Conservation (phyloP, 2,113 vertebrate species). For the Halichoeres trimaculatus region DNA sequence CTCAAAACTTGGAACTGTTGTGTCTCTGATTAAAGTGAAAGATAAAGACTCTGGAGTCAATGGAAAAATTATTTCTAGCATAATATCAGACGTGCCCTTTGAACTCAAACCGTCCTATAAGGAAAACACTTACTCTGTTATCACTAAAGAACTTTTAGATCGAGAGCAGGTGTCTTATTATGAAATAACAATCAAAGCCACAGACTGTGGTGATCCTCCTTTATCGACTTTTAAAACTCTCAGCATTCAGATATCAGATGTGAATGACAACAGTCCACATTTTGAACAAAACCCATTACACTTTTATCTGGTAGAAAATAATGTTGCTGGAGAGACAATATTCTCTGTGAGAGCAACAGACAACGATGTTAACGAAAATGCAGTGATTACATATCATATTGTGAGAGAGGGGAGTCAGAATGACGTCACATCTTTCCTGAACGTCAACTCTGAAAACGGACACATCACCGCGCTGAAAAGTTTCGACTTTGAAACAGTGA, state of each 20-base stretch:
- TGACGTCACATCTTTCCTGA: constrained; percentile 44
- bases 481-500: constrained; percentile 71
- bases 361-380: constrained; percentile 66
- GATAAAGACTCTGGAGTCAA: constrained; percentile 69
- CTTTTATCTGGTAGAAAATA: constrained; percentile 73
- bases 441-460: constrained; percentile 69
- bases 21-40: constrained; percentile 55
- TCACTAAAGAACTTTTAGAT: constrained; percentile 70
- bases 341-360: constrained; percentile 72
- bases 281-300: constrained; percentile 56
- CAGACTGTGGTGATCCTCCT: constrained; percentile 68
- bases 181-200: constrained; percentile 74
- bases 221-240: constrained; percentile 66
- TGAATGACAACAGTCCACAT: constrained; percentile 78
- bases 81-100: constrained; percentile 68
- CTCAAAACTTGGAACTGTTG: constrained; percentile 66
- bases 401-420: constrained; percentile 19
- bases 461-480: constrained; percentile 48
- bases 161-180: constrained; percentile 75
- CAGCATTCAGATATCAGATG: constrained; percentile 67
- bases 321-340: constrained; percentile 56
- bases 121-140: constrained; percentile 76
- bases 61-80: constrained; percentile 68
- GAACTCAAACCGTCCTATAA: constrained; percentile 74
- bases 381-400: constrained; percentile 62